Evolutionary conservation across 2,113 vertebrate species (phyloP).

Genomic region (Rallus limicola): DNA sequence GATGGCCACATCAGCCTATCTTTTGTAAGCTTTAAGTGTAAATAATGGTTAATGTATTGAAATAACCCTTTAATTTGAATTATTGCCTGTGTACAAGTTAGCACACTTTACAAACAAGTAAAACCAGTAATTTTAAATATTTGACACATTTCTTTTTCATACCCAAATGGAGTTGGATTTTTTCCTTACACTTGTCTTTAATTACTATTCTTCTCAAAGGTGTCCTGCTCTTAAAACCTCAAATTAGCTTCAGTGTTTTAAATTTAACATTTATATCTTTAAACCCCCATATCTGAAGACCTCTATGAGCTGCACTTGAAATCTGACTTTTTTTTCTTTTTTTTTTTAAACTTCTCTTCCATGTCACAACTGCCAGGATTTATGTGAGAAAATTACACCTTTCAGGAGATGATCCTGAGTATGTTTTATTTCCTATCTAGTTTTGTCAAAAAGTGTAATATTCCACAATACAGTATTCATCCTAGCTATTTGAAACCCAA

Average conservation of each 20-base stretch:
- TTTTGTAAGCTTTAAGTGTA: not conserved
- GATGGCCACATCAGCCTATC: not conserved
- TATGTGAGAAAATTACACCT: accelerated
- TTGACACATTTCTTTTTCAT: not conserved
- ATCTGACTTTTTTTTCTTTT: not conserved
- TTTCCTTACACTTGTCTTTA: not conserved
- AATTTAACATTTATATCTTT: not conserved
- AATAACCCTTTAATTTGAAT: not conserved
- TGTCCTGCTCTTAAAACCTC: not conserved
- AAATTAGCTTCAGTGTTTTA: not conserved
- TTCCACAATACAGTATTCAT: not conserved
- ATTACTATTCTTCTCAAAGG: not conserved
- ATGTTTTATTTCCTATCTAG: not conserved
- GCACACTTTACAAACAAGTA: not conserved
- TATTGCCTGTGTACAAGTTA: not conserved
- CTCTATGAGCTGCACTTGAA: not conserved
- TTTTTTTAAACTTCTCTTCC: not conserved
- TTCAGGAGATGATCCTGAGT: not conserved
- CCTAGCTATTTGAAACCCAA: not conserved
- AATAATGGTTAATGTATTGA: not conserved
- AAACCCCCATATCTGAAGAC: not conserved
- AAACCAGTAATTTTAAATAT: not conserved
- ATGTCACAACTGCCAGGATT: not conserved
- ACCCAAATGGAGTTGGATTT: not conserved
- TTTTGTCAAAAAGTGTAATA: not conserved